Evolutionary conservation across 2,888 invertebrate genomes (phyloP), one percentile per base, ranked within the genome.

Genomic region (Calameuta pallipes): DNA sequence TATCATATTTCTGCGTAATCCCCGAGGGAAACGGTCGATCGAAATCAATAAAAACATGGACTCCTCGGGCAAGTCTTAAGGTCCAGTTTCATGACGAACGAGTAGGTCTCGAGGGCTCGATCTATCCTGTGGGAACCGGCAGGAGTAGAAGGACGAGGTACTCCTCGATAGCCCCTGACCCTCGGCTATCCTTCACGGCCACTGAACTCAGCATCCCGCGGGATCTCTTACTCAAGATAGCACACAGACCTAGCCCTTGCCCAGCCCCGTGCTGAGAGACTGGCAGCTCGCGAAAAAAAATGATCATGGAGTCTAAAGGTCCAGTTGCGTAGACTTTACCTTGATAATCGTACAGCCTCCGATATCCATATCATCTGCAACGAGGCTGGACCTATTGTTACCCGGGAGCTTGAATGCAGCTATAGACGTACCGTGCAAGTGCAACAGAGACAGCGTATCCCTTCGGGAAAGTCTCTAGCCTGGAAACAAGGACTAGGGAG

Each of bases 51-150:
- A 89, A 89, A 89, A 87, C 87, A 86, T 86, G 86, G 82, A 86
- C 81, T 84, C n/a, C 71, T 74, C 30, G 35, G 81, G 82, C 79
- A 81, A 77, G 81, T 83, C 82, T 82, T 79, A 78, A 85, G 86
- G 86, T 86, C 83, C 79, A 83, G 85, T 83, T 84, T 81, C 85
- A 83, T 90, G 89, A 90, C 89, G 89, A 86, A 89, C 89, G 90
- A 90, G 86, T 84, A 80, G 85, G 89, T 91, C 91, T 90, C 91
- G 87, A 83, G 91, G 91, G 91, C 87, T 89, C 90, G 89, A 91
- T 91, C 90, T 90, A 91, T 91, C 87, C 88, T 89, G 70, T 33
- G 70, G 70, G 70, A 83, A 83, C 82, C 77, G 83, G 76, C 77
- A 71, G 79, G 79, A 76, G 81, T 80, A 82, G 83, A 83, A 86